Percentiles rank a stretch among this genome's conserved stretches.
phyloP scores from a whole-genome alignment of 53 echinoderm and acorn worm species.

The Patiria pectinifera region DNA sequence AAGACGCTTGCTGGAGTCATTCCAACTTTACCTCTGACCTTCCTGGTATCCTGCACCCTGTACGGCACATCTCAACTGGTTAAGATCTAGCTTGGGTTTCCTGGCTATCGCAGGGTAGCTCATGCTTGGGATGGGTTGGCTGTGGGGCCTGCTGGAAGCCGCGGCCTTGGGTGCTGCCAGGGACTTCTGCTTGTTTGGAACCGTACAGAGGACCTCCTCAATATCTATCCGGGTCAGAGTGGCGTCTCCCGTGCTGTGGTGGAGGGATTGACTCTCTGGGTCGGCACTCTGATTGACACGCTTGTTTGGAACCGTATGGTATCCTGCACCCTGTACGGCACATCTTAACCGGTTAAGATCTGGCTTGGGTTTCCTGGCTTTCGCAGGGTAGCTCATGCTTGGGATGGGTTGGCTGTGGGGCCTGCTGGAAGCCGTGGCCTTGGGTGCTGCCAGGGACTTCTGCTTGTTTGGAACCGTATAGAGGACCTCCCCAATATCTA shows the following conservation, averaged over 20 bases:
- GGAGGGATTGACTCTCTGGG: neutral
- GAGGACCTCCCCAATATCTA: conserved; percentile 8
- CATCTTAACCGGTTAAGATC: no score
- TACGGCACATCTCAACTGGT: no score
- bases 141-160: neutral
- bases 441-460: neutral
- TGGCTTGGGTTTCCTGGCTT: no score
- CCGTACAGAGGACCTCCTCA: conserved; percentile 2
- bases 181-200: neutral
- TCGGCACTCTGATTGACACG: neutral
- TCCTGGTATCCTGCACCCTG: no score
- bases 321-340: no score
- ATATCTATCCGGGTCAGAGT: conserved; percentile 1
- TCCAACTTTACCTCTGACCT: no score
- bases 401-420: no score
- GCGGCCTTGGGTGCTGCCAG: neutral
- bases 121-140: no score
- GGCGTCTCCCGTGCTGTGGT: neutral
- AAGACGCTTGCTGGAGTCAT: neutral
- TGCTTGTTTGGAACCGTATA: conserved; percentile 7
- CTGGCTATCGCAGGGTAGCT: no score
- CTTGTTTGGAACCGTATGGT: neutral
- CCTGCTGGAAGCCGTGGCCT: neutral
- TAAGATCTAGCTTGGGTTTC: no score
- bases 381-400: no score